Conservation (phyloP, 2,113 vertebrate species). For the Callospermophilus lateralis region DNA sequence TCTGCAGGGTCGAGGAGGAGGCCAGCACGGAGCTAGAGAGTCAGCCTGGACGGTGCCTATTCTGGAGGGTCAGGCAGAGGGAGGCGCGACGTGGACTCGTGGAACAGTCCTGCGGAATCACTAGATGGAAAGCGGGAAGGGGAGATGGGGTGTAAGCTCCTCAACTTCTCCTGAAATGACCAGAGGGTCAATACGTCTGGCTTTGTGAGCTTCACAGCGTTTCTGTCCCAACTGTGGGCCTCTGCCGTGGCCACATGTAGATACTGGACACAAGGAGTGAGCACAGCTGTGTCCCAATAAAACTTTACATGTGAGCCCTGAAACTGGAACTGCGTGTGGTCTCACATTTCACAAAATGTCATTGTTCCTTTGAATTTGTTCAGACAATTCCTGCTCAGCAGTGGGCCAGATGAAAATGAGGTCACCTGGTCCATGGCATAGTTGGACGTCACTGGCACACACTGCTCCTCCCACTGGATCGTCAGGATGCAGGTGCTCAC, state of each 20-base stretch:
- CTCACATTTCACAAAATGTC: neutral
- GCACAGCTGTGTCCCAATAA: neutral
- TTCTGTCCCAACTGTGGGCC: neutral
- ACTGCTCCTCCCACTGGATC: accelerated
- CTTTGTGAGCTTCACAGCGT: neutral
- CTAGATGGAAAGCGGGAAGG: neutral
- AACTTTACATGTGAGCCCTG: neutral
- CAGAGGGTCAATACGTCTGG: neutral
- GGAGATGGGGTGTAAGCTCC: neutral
- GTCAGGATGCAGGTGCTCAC: neutral
- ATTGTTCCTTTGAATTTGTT: neutral
- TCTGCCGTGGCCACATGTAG: neutral
- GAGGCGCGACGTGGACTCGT: neutral
- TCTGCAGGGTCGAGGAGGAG: neutral
- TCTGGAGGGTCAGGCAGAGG: accelerated
- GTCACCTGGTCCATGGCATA: accelerated
- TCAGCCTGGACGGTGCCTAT: accelerated
- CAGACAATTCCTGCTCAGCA: neutral
- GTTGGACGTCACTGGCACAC: accelerated
- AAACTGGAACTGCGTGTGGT: neutral
- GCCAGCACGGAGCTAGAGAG: accelerated
- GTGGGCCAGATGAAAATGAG: neutral
- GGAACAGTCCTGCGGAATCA: neutral
- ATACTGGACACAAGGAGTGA: accelerated
- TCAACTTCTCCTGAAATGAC: neutral